phyloP scores from a whole-genome alignment of 2,113 vertebrate species.

The Nestor notabilis region DNA sequence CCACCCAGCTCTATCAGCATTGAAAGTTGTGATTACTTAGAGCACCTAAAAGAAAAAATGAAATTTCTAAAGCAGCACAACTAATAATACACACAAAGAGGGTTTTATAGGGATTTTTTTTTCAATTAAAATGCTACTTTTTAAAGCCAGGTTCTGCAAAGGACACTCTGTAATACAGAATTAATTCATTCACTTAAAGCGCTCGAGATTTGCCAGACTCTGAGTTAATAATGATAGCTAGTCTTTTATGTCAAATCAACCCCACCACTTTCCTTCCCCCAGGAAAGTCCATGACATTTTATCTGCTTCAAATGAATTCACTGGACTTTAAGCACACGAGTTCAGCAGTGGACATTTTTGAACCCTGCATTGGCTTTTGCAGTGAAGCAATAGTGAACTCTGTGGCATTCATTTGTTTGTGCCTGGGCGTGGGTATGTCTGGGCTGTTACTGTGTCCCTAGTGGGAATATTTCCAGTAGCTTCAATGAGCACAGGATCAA shows the following conservation, averaged over 20 bases:
- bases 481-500: background rate
- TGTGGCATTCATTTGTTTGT: background rate
- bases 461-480: background rate
- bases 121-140: background rate
- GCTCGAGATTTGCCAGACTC: background rate
- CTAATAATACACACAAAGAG: background rate
- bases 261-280: background rate
- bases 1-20: background rate
- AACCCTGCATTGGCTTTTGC: background rate
- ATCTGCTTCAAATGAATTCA: background rate
- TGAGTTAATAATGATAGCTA: constrained; percentile 45
- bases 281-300: background rate
- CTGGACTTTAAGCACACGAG: background rate
- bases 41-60: background rate
- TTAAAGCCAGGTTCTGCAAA: background rate
- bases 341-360: background rate
- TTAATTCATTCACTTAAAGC: constrained; percentile 15
- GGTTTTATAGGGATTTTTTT: background rate
- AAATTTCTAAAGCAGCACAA: background rate
- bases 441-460: background rate
- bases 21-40: background rate
- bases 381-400: background rate
- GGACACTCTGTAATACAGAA: background rate
- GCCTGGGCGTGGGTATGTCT: background rate
- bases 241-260: constrained; percentile 28